Evolutionary conservation across 2,113 vertebrate species (phyloP).

Genomic region (Rhinogobius similis): DNA sequence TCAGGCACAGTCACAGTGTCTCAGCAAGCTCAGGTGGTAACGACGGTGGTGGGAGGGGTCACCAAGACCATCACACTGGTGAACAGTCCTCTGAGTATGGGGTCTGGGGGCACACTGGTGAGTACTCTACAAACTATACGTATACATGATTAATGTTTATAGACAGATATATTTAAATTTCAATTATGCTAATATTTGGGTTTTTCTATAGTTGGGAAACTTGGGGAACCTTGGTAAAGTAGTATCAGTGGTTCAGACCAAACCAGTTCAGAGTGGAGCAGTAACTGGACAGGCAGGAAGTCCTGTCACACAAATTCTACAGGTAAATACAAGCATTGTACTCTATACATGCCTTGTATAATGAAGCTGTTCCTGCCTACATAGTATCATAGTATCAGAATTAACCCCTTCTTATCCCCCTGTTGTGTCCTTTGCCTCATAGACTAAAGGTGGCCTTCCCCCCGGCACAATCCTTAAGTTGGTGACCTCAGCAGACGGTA

Average conservation of each 20-base stretch:
- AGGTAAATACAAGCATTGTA: constrained; percentile 66
- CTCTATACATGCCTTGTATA: neutral
- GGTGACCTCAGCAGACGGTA: constrained; percentile 87
- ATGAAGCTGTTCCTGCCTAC: neutral
- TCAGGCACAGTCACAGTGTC: constrained; percentile 87
- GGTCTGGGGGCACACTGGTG: constrained; percentile 84
- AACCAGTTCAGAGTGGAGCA: constrained; percentile 80
- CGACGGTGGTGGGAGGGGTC: constrained; percentile 87
- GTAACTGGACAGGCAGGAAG: constrained; percentile 80
- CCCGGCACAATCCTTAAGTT: constrained; percentile 87
- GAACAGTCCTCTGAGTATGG: constrained; percentile 86
- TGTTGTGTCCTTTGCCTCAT: neutral
- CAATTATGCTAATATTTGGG: neutral
- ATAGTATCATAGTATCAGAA: too few relatives aligned
- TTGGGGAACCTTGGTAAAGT: constrained; percentile 84
- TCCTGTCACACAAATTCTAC: constrained; percentile 83
- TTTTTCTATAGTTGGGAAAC: constrained; percentile 79
- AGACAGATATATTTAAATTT: too few relatives aligned
- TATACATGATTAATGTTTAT: neutral
- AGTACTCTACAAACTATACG: constrained; percentile 11
- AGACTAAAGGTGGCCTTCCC: constrained; percentile 84
- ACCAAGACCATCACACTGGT: constrained; percentile 91
- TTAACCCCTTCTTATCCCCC: neutral
- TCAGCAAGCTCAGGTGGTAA: constrained; percentile 89
- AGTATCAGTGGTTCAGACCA: constrained; percentile 86